These are phyloP conservation scores for Pseudanteris insignis DNA, from an alignment of 2,888 invertebrate species.

Conservation along the genomic window DNA sequence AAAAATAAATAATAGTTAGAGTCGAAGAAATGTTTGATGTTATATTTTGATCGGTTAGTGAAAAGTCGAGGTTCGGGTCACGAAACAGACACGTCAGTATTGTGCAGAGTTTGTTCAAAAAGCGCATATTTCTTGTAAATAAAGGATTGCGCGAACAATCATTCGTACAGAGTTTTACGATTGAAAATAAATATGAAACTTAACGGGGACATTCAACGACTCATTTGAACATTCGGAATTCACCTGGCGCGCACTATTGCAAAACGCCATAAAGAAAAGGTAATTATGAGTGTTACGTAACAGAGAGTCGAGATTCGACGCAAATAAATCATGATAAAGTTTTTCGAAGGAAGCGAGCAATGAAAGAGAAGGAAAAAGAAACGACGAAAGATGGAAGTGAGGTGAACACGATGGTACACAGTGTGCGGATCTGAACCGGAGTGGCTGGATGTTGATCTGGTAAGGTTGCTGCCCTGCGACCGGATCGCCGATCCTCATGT, in stretches of 20 bases:
- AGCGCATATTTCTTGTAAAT: no score
- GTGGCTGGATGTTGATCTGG: constrained; percentile 62
- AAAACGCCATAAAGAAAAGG: constrained; percentile 11
- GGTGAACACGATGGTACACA: constrained; percentile 28
- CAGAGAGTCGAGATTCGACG: constrained; percentile 8
- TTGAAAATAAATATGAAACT: constrained; percentile 2
- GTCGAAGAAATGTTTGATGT: no score
- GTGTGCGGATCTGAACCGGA: constrained; percentile 38
- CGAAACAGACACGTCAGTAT: no score
- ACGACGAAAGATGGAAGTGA: constrained; percentile 27
- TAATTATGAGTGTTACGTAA: constrained; percentile 20
- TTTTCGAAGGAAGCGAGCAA: constrained; percentile 18
- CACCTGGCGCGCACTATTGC: constrained; percentile 2
- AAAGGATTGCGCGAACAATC: background rate
- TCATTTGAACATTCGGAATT: constrained; percentile 11
- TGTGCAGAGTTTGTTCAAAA: no score
- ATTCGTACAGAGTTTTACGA: background rate
- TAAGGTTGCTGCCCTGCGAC: constrained; percentile 57
- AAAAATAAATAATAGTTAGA: no score
- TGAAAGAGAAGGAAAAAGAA: constrained; percentile 40
- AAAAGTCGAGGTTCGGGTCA: no score
- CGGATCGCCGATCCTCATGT: constrained; percentile 56
- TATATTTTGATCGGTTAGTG: no score
- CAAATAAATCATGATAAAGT: constrained; percentile 18
- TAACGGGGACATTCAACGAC: constrained; percentile 3